Evolutionary conservation across 2,888 invertebrate genomes (phyloP), one percentile per base, ranked within the genome.

Genomic region (Penaeus monodon): DNA sequence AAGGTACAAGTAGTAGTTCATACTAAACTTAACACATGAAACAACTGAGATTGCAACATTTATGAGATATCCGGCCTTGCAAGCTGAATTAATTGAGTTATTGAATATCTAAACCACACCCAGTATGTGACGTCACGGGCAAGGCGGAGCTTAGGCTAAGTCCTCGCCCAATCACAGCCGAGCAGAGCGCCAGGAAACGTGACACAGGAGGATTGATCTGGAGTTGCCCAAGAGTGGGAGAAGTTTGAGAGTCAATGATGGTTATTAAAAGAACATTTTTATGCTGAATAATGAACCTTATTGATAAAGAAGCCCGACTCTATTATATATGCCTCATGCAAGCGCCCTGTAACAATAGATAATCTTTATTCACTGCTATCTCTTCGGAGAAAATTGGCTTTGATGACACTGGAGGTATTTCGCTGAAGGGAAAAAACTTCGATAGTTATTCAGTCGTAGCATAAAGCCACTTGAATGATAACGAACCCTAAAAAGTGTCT

Each of bases 161-260:
- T 6, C 10, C 57, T 77, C 27, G 12, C 24, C 82, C 82, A 82
- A 82, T 82, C 63, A 63, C 33, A 57, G 33, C 12, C 17, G 33
- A 81, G 70, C 49, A 73, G 29, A 29, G 33, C 63, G 63, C 57
- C 33, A 29, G 27, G 68, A 3, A 49, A 49, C 44, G 27, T 68
- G 81, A 22, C 49, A 44, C 29, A 70, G 81, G 70, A 44, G 81
- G 81, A 70, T 44, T 57, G 73, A 63, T 29, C 8, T 33, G 29
- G 22, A n/a, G 74, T 57, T 77, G 73, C 82, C 82, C 27, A n/a
- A 14, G 63, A 38, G 63, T 82, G 33, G 10, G 73, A 24, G 63
- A 74, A 63, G 82, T 82, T 82, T 82, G 74, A 82, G 82, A 82
- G 73, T 82, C 68, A 63, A 82, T 82, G 73, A 73, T 82, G 57